Conservation (phyloP, 2,797 vertebrate species). For the Takifugu rubripes region DNA sequence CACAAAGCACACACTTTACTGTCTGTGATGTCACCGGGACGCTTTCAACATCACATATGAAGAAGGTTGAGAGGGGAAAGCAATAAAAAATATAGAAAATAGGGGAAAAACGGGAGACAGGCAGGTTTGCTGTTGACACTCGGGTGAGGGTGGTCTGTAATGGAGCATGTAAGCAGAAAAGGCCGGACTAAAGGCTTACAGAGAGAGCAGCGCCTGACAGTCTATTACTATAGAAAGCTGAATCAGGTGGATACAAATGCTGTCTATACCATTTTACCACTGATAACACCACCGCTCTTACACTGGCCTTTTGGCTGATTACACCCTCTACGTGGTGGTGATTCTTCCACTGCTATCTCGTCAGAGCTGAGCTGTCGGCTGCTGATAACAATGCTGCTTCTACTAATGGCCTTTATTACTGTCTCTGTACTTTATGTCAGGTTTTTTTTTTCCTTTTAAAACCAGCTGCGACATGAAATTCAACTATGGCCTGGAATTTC, state of each 20-base stretch:
- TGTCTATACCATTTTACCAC: conserved; percentile 37
- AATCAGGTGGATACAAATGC: conserved; percentile 60
- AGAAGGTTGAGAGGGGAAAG: not conserved
- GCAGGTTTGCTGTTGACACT: not conserved
- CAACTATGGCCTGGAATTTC: not conserved
- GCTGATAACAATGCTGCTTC: conserved; percentile 38
- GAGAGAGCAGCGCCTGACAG: conserved; percentile 46
- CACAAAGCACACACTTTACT: not conserved
- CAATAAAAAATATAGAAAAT: not conserved
- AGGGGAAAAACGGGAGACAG: not conserved
- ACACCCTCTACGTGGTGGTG: conserved; percentile 32
- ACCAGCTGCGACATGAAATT: not conserved
- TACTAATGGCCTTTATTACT: conserved; percentile 26
- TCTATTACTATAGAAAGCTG: conserved; percentile 56
- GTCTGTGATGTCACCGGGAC: not conserved
- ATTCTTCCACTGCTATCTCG: conserved; percentile 39
- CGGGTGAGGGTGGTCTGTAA: not conserved
- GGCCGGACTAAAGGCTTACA: conserved; percentile 41
- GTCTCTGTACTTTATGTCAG: conserved; percentile 1
- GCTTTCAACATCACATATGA: not conserved
- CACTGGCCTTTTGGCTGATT: conserved; percentile 54
- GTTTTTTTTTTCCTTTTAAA: not conserved
- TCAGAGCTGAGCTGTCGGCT: conserved; percentile 29
- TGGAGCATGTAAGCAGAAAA: conserved; percentile 18
- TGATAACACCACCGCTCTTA: conserved; percentile 57